phyloP scores from a whole-genome alignment of 2,888 invertebrate genomes.

The Perizoma affinitatum region DNA sequence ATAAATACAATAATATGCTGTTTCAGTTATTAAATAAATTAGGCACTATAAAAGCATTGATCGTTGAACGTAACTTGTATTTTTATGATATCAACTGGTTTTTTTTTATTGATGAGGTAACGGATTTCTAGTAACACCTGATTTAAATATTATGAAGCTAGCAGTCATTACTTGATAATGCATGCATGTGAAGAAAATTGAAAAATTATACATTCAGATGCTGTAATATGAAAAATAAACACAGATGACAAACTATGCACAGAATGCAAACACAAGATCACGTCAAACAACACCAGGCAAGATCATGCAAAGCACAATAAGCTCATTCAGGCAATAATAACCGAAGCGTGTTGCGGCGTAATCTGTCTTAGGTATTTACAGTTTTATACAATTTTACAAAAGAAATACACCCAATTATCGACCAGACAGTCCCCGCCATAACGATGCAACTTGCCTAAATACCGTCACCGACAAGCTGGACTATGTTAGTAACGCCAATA shows the following conservation, averaged over 20 bases:
- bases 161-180: conserved; percentile 32
- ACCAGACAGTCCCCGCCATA: conserved; percentile 66
- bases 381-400: conserved; percentile 45
- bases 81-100: conserved; percentile 1
- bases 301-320: conserved; percentile 30
- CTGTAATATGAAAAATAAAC: conserved; percentile 21
- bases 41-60: conserved; percentile 2
- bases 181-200: conserved; percentile 11
- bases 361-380: conserved; percentile 61
- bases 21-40: conserved; percentile 2
- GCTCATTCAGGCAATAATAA: conserved; percentile 36
- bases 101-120: neutral
- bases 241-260: conserved; percentile 20
- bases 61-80: neutral
- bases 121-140: conserved; percentile 43
- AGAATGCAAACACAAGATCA: conserved; percentile 24
- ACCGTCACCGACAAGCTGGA: conserved; percentile 69
- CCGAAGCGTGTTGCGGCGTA: conserved; percentile 43
- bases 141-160: conserved; percentile 31
- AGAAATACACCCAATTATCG: conserved; percentile 32
- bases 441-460: conserved; percentile 69
- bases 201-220: conserved; percentile 6
- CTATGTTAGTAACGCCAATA: conserved; percentile 68
- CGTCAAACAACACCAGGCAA: conserved; percentile 17
- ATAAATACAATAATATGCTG: conserved; percentile 7